Conservation (phyloP, 2,113 vertebrate species). For the Sitta europaea region DNA sequence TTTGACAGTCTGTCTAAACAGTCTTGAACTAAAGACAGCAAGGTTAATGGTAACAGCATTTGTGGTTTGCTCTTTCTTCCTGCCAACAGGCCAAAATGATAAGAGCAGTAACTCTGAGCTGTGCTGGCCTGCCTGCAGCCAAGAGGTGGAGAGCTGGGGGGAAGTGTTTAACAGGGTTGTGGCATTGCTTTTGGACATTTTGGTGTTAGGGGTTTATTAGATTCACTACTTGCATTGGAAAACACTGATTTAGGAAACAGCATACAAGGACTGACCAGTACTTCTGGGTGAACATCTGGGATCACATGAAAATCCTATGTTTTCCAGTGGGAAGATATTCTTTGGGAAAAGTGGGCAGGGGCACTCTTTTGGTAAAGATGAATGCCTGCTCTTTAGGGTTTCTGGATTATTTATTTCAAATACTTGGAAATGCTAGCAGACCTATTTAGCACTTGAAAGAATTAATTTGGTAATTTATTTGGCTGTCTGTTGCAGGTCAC, state of each 20-base stretch:
- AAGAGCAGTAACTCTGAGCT: background rate
- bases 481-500: slow-evolving; percentile 8
- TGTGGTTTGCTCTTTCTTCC: slow-evolving; percentile 28
- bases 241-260: background rate
- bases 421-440: background rate
- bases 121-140: background rate
- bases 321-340: background rate
- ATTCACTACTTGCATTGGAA: background rate
- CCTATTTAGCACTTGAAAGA: slow-evolving; percentile 18
- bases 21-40: background rate
- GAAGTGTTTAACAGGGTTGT: background rate
- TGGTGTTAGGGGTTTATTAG: background rate
- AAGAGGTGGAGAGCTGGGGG: background rate
- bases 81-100: background rate
- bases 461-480: slow-evolving; percentile 42
- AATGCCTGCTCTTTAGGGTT: background rate
- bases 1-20: background rate
- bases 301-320: rapidly evolving
- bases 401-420: slow-evolving; percentile 9
- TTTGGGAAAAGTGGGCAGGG: background rate
- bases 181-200: background rate
- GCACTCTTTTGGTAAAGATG: background rate
- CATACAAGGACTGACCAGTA: rapidly evolving
- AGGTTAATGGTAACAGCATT: background rate
- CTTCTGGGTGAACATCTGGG: background rate